These are phyloP conservation scores for Lanistes nyassanus DNA, from an alignment of 1,140 invertebrate genomes.

Conservation along the genomic window DNA sequence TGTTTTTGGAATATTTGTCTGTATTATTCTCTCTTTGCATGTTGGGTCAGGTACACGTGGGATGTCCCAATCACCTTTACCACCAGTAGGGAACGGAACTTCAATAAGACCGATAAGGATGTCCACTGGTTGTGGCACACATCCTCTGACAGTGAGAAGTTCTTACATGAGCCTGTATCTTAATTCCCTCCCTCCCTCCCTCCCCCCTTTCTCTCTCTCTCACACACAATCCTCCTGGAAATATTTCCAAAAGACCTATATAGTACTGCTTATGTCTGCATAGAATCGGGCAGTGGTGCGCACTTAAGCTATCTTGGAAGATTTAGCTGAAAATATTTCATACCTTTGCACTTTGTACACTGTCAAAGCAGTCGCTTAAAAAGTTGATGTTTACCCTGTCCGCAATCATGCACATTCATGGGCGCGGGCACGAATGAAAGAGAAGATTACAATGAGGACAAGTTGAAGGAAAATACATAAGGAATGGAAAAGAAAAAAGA, in stretches of 20 bases:
- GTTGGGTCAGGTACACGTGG: conserved; percentile 70
- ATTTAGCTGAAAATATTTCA: neutral
- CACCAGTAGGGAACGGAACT: conserved; percentile 63
- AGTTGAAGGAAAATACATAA: no score
- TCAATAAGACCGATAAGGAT: conserved; percentile 44
- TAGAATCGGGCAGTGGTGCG: no score
- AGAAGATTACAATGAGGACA: no score
- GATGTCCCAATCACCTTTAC: conserved; percentile 88
- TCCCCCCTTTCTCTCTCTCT: neutral
- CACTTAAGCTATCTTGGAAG: neutral
- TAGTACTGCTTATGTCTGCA: neutral
- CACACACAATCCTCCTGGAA: neutral
- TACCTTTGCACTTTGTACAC: neutral
- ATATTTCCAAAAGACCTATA: neutral
- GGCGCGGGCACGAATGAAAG: no score
- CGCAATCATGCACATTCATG: no score
- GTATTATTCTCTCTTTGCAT: neutral
- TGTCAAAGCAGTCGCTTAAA: neutral
- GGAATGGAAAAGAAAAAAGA: no score
- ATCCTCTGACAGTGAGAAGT: neutral
- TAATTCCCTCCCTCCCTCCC: neutral
- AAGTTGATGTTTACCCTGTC: neutral
- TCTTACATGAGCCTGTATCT: neutral
- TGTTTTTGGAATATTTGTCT: neutral
- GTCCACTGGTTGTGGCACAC: conserved; percentile 43